Evolutionary conservation across 2,113 vertebrate species (phyloP).

Genomic region (Rutilus rutilus): DNA sequence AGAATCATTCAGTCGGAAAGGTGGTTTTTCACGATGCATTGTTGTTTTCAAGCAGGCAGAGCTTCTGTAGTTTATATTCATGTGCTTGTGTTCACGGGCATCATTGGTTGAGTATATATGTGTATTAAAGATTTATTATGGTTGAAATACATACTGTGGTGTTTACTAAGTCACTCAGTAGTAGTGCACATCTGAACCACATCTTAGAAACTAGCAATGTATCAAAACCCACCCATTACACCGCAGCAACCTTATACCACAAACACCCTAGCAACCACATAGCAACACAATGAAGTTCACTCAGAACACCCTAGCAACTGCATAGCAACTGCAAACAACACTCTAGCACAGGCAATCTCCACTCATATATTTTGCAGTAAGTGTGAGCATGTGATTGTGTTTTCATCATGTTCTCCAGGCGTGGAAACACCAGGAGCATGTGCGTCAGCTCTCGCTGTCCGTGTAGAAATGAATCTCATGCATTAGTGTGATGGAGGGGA

Average conservation of each 20-base stretch:
- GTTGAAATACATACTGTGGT: not conserved
- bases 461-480: slow-evolving; percentile 29
- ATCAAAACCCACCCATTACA: not conserved
- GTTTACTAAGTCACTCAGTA: not conserved
- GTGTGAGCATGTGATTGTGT: too few relatives aligned
- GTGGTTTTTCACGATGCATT: slow-evolving; percentile 16
- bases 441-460: slow-evolving; percentile 50
- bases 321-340: not conserved
- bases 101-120: not conserved
- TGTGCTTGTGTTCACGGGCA: not conserved
- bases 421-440: not conserved
- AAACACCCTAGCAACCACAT: not conserved
- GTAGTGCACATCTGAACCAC: not conserved
- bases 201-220: not conserved
- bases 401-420: not conserved
- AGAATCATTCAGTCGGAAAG: slow-evolving; percentile 40
- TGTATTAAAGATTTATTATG: not conserved
- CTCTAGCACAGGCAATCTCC: not conserved
- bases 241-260: not conserved
- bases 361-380: not conserved
- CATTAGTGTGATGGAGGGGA: slow-evolving; percentile 19
- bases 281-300: not conserved
- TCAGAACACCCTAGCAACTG: not conserved
- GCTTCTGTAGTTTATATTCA: slow-evolving; percentile 30
- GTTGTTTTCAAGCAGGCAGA: slow-evolving; percentile 1